phyloP scores from a whole-genome alignment of 1,140 invertebrate species.

The Drosophila sp. region DNA sequence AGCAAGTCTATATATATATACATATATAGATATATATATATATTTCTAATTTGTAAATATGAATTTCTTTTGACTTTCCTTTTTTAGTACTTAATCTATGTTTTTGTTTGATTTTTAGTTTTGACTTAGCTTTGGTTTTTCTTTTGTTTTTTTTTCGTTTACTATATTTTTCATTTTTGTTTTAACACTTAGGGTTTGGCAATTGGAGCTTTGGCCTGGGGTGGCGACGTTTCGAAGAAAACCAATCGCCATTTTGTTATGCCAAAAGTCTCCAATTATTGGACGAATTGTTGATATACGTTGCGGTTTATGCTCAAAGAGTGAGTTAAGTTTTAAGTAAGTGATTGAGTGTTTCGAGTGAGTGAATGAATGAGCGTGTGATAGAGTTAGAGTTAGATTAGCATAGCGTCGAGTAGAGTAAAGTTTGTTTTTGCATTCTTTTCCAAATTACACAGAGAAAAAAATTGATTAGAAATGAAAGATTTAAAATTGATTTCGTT shows the following conservation, averaged over 20 bases:
- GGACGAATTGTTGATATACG: constrained; percentile 80
- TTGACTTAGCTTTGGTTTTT: constrained; percentile 63
- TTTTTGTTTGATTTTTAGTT: constrained; percentile 51
- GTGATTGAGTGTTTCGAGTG: constrained; percentile 29
- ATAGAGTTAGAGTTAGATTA: constrained; percentile 22
- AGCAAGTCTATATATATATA: constrained; percentile 44
- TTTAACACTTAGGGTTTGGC: constrained; percentile 80
- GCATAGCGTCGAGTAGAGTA: neutral
- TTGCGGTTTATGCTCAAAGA: constrained; percentile 78
- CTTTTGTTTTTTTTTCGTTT: constrained; percentile 39
- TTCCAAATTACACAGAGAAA: neutral
- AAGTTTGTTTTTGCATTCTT: neutral
- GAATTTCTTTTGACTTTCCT: constrained; percentile 30
- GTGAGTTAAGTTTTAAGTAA: constrained; percentile 44
- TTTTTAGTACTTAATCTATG: constrained; percentile 57
- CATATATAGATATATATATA: constrained; percentile 48
- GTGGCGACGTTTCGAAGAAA: constrained; percentile 24
- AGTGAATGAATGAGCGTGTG: constrained; percentile 40
- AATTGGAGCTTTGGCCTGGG: constrained; percentile 72
- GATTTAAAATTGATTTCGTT: neutral
- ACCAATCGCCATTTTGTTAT: constrained; percentile 62
- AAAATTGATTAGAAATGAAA: neutral
- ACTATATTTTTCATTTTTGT: constrained; percentile 30
- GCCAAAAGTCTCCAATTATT: constrained; percentile 75
- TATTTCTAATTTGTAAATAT: constrained; percentile 69